Base-by-base conservation (phyloP, 2,113 vertebrate genomes). In the Lampris incognitus region DNA sequence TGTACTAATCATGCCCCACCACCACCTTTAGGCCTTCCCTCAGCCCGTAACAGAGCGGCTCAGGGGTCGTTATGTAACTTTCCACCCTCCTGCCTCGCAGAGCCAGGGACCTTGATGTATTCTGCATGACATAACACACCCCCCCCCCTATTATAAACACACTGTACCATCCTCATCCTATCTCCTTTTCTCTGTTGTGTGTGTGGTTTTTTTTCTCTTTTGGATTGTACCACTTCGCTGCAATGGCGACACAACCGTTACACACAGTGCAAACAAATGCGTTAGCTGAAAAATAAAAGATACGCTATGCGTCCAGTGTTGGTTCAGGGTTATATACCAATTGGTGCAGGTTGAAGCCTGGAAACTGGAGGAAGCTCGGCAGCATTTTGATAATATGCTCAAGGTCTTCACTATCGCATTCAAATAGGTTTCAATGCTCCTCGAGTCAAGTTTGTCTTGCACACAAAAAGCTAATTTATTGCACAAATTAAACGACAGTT, bases 1-100 rank as follows among this genome's bases (percentile, higher is more conserved):
- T 54, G 39, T 5, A 7, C 41, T 24, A 57, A 66, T 57, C 50
- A 57, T 24, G 50, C 50, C 64, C 37, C 44, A 10, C 40, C 36
- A 41, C 11, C 24, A 8, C 50, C 63, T 46, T 37, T 42, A 40
- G 61, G 42, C 13, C 44, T 56, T 7, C 46, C 13, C 51, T 64
- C 52, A 40, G 13, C 13, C 41, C 36, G 51, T 56, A 9, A 13
- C 24, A 24, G 24, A 46, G 50, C n/a, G 54, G 11, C 11, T 55
- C 51, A 8, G 38, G 9, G 58, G 36, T n/a, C 36, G n/a, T 80
- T 80, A 69, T 13, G 11, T 74, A 80, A 69, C 42, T 6, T 8
- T 39, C 37, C 8, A 62, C 62, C 44, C 56, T 69, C 42, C 6
- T 69, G 3, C 55, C 69, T 66, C 50, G 66, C 61, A 66, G 13